phyloP scores from a whole-genome alignment of 1,140 invertebrate genomes.

The Nasonia giraulti region DNA sequence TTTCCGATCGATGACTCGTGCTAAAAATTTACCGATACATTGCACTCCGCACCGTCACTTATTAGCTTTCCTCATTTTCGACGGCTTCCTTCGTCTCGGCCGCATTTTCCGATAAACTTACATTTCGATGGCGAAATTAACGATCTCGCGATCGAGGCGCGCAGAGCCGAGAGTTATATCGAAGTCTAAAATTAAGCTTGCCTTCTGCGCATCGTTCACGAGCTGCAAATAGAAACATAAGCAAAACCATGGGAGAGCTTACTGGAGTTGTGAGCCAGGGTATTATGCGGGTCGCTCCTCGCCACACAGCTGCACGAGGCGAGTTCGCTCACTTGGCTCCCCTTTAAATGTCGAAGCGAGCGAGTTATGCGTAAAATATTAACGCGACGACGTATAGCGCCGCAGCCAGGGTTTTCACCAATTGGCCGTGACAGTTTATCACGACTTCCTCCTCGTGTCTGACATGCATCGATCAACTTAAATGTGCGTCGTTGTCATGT shows the following conservation, averaged over 20 bases:
- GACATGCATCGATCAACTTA: slow-evolving; percentile 9
- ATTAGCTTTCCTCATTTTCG: neutral
- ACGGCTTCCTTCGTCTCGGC: too few species aligned
- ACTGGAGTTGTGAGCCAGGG: neutral
- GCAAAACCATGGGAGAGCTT: neutral
- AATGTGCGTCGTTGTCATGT: neutral
- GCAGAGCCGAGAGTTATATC: too few species aligned
- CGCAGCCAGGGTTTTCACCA: neutral
- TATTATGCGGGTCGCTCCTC: neutral
- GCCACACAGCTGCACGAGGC: neutral
- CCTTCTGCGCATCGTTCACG: neutral
- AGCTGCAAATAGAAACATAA: neutral
- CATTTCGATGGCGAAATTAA: neutral
- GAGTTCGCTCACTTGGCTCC: neutral
- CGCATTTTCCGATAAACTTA: neutral
- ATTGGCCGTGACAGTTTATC: slow-evolving; percentile 14
- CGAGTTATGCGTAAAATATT: neutral
- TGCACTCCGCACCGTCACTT: neutral
- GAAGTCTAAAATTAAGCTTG: too few species aligned
- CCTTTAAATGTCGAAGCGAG: neutral
- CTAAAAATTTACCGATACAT: slow-evolving; percentile 13
- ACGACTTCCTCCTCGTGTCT: neutral
- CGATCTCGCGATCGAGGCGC: neutral
- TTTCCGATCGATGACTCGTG: slow-evolving; percentile 3
- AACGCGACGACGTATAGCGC: neutral